Base-by-base conservation (phyloP, 30 jellyfish, hydroid and myxozoan genomes). In the Cassiopea andromeda region DNA sequence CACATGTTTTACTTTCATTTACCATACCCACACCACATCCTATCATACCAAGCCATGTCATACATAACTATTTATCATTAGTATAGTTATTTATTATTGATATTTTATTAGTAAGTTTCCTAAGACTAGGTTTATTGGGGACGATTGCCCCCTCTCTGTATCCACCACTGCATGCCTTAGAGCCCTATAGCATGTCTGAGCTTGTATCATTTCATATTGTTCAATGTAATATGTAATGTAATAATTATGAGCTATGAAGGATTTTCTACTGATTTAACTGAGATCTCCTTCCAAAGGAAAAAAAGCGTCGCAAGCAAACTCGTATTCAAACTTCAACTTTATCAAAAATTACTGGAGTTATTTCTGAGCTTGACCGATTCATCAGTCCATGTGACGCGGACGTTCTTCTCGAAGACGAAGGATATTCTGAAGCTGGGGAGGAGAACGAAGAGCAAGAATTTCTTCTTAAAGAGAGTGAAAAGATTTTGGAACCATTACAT, bases 271-370 rank as follows among this genome's bases (percentile, higher is more conserved):
- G 47, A 17, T 60, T 38, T 46, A 1, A 27, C 74, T 69, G 14
- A 14, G 7, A 5, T 64, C 54, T 77, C 43, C 43, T 46, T 81
- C 19, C 70, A 46, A 44, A 86, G 93, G 93, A 86, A 67, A 86
- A 77, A 82, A 75, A 86, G 49, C 75, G 89, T 1, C 76, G 89
- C 48, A 76, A 86, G 89, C 93, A 86, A 46, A 86, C 80, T 27
- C 93, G 93, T 7, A 46, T 86, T 47, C 83, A 46, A 54, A n/a
- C 89, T 2, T 86, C 93, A 3, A 61, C 75, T 44, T 7, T 80
- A n/a, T 86, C 93, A 45, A 75, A 86, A 76, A 49, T 86, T 2
- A 2, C 93, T 2, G 93, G 93, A 1, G 17, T 75, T 60, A 69
- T 86, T 14, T 75, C 85, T 13, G 93, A 86, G 54, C 69, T 86